Base-by-base conservation (phyloP, 2,797 vertebrate species). In the Sparidentex hasta region DNA sequence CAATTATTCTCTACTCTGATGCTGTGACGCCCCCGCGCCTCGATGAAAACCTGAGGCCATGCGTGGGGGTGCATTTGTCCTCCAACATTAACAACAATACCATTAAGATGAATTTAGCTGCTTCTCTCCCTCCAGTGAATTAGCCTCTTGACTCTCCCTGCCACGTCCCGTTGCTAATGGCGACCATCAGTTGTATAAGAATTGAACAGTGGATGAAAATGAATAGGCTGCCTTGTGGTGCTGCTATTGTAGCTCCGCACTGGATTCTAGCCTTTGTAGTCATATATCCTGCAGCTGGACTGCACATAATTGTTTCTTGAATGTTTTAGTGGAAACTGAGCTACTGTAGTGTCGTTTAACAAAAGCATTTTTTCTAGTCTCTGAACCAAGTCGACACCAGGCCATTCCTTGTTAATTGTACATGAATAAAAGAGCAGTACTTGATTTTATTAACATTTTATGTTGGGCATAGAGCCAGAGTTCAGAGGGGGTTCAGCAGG, bases 61-160 rank as follows among this genome's bases (percentile, higher is more conserved):
- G 70, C 74, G 85, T 56, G 68, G 79, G 67, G 76, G 54, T 52
- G 77, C 50, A 48, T 77, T 82, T 83, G 77, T 86, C 71, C 76
- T 79, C 78, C 77, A 88, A 78, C 74, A 82, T 83, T 76, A 88
- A 77, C 76, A 87, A 76, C 77, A 84, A 65, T 58, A 70, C 64
- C 69, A 80, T 88, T 86, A 80, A 81, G 85, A 89, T 87, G 47
- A 83, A 88, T 87, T 84, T 82, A 84, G 80, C 70, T 25, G 57
- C 67, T 73, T 80, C 56, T 71, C 68, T 78, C 48, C 69, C 85
- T 71, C 86, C 25, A 48, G 33, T 76, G 80, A 88, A 91, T 91
- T 90, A 87, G 88, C 88, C 88, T 84, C 73, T 81, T 86, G 90
- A 86, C 88, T 80, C 73, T 69, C 85, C 87, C 88, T 87, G 81